Conservation (phyloP, 2,113 vertebrate genomes). For the Sinocyclocheilus maitianheensis region DNA sequence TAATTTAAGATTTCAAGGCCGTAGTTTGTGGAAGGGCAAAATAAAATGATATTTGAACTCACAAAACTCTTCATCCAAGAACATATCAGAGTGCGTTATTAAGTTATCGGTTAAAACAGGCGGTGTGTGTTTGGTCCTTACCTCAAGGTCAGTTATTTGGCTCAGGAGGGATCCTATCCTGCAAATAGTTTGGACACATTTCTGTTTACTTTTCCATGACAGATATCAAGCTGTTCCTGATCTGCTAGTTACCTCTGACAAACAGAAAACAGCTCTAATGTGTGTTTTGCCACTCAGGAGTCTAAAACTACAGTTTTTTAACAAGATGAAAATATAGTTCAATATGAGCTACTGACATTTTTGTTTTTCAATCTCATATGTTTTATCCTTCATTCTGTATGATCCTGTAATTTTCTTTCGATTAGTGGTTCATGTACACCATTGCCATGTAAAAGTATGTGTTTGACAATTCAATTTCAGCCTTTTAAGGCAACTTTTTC, state of each 20-base stretch:
- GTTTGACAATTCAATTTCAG: not conserved
- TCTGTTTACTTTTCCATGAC: not conserved
- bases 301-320: not conserved
- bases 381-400: not conserved
- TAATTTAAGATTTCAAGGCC: no score
- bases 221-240: slow-evolving; percentile 2
- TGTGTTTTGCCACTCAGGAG: not conserved
- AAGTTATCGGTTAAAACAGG: not conserved
- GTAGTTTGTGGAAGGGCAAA: not conserved
- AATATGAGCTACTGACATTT: not conserved
- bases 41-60: no score
- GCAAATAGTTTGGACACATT: slow-evolving; percentile 4
- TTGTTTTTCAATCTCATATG: not conserved
- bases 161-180: slow-evolving; percentile 14
- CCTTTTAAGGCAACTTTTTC: not conserved
- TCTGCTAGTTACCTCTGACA: not conserved
- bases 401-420: not conserved
- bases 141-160: not conserved
- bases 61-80: not conserved
- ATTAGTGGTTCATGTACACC: not conserved
- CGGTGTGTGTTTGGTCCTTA: not conserved
- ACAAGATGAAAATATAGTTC: not conserved
- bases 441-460: not conserved
- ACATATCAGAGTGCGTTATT: not conserved
- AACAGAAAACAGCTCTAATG: not conserved